These are phyloP conservation scores for Poeciliopsis occidentalis DNA, from an alignment of 2,113 vertebrate species.

Conservation along the genomic window DNA sequence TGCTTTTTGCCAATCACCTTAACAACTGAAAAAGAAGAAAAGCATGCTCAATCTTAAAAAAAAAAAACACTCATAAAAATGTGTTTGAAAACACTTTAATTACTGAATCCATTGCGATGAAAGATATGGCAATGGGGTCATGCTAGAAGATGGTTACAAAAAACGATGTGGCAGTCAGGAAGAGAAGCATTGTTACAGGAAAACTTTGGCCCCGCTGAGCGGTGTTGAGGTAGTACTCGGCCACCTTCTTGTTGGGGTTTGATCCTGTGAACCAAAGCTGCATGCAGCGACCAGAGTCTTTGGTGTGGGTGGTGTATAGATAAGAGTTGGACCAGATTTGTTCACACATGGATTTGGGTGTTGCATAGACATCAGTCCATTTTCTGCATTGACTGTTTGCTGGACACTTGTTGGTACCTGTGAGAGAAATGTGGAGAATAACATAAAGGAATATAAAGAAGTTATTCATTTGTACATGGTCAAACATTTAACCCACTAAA, in stretches of 20 bases:
- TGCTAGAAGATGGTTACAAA: conserved; percentile 31
- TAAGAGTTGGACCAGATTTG: conserved; percentile 91
- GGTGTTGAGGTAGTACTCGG: conserved; percentile 71
- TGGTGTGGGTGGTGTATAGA: conserved; percentile 69
- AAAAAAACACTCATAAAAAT: neutral
- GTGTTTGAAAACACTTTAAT: conserved; percentile 18
- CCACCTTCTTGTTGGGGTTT: conserved; percentile 85
- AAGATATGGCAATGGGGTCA: neutral
- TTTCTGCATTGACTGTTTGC: conserved; percentile 69
- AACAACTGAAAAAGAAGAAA: too few species aligned
- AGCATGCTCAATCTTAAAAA: too few species aligned
- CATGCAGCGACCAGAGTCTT: conserved; percentile 86
- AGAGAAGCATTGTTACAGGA: conserved; percentile 3
- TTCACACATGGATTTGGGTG: conserved; percentile 84
- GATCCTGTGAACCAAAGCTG: conserved; percentile 87
- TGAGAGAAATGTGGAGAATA: neutral
- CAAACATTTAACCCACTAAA: neutral
- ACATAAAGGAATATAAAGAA: neutral
- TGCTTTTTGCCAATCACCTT: too few species aligned
- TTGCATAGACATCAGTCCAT: conserved; percentile 81
- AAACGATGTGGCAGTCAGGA: conserved; percentile 39
- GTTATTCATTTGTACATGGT: neutral
- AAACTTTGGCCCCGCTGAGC: conserved; percentile 8
- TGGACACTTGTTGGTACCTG: conserved; percentile 87
- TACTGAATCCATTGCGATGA: neutral